phyloP scores from a whole-genome alignment of 2,797 vertebrate species.

The Bucorvus abyssinicus region DNA sequence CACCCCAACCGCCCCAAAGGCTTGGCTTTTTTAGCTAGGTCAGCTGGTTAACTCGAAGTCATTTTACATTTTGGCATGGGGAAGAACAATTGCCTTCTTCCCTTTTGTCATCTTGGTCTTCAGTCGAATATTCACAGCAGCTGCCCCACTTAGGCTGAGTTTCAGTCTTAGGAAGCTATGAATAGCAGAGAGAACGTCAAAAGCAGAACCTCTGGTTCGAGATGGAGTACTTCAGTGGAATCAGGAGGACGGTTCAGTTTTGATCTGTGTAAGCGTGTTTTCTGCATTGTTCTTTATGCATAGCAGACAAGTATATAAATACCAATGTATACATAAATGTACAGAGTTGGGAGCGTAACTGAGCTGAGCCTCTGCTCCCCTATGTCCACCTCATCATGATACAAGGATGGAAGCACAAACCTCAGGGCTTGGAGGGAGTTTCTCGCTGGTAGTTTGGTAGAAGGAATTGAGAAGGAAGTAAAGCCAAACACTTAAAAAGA shows the following conservation, averaged over 20 bases:
- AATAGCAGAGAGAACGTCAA: not conserved
- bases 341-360: not conserved
- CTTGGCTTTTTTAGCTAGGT: not conserved
- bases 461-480: not conserved
- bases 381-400: not conserved
- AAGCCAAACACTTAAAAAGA: not conserved
- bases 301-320: not conserved
- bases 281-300: not conserved
- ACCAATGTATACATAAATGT: not conserved
- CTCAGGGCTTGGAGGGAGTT: not conserved
- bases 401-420: not conserved
- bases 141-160: not conserved
- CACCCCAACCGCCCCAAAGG: too few relatives aligned
- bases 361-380: not conserved
- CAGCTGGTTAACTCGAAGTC: not conserved
- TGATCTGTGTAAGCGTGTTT: not conserved
- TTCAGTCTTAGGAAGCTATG: not conserved
- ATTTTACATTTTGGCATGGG: not conserved
- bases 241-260: not conserved
- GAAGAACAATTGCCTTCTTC: not conserved
- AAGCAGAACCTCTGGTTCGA: conserved; percentile 26
- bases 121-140: not conserved
- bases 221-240: not conserved
- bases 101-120: not conserved
- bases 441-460: not conserved